phyloP scores from a whole-genome alignment of 2,888 invertebrate genomes.

The Melieria picta region DNA sequence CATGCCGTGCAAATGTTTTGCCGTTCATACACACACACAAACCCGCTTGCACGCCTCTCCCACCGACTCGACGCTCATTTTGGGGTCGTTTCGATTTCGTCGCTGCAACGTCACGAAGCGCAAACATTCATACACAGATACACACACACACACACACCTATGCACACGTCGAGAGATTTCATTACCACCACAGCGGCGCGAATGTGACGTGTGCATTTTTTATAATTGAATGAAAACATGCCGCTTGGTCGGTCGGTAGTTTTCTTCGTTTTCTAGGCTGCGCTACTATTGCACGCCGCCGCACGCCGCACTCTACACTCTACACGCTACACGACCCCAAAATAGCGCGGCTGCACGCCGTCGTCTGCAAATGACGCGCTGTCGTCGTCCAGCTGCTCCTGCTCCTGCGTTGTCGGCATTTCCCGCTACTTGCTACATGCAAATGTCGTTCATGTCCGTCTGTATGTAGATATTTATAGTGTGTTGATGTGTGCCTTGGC shows the following conservation, averaged over 20 bases:
- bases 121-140: not conserved
- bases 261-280: too few relatives aligned
- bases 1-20: too few relatives aligned
- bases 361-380: not conserved
- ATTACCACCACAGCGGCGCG: conserved; percentile 35
- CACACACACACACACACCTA: conserved; percentile 10
- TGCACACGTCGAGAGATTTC: conserved; percentile 5
- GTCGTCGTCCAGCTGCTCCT: not conserved
- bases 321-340: too few relatives aligned
- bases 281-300: too few relatives aligned
- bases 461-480: too few relatives aligned
- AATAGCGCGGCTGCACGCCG: not conserved
- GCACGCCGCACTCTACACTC: too few relatives aligned
- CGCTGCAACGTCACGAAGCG: not conserved
- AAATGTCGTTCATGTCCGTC: too few relatives aligned
- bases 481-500: too few relatives aligned
- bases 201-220: conserved; percentile 44
- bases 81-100: not conserved
- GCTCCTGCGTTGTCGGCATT: not conserved
- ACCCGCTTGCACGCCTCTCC: not conserved
- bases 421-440: not conserved
- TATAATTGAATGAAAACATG: conserved; percentile 39
- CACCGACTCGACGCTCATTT: not conserved
- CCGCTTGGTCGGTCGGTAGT: not conserved
- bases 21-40: conserved; percentile 9